These are phyloP conservation scores for Dryobates pubescens DNA, from an alignment of 2,797 vertebrate genomes.

Conservation along the genomic window DNA sequence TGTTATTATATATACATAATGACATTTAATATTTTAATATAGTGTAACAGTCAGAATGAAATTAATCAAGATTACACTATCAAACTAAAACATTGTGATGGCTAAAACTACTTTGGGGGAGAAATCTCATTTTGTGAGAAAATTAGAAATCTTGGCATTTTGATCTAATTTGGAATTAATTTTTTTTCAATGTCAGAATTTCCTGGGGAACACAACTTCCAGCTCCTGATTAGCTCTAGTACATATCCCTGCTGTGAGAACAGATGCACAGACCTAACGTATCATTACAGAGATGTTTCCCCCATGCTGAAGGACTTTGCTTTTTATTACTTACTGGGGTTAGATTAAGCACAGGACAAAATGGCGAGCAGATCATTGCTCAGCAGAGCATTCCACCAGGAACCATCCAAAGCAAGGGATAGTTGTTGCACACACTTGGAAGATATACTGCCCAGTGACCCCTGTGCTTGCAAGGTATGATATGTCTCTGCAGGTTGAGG, in stretches of 20 bases:
- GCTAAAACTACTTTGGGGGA: slow-evolving; percentile 39
- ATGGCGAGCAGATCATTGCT: slow-evolving; percentile 51
- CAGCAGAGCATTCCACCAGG: not conserved
- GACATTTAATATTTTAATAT: slow-evolving; percentile 39
- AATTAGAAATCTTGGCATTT: slow-evolving; percentile 58
- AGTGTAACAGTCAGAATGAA: not conserved
- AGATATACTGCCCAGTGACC: not conserved
- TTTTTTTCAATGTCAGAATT: slow-evolving; percentile 61
- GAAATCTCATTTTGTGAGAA: slow-evolving; percentile 55
- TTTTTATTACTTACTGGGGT: slow-evolving; percentile 68
- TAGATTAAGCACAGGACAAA: slow-evolving; percentile 72
- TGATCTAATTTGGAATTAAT: slow-evolving; percentile 67
- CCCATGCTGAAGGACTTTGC: slow-evolving; percentile 71
- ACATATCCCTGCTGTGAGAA: slow-evolving; percentile 65
- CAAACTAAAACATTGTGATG: slow-evolving; percentile 27
- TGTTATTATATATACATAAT: slow-evolving; percentile 45
- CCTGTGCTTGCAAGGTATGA: not conserved
- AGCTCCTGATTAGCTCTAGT: slow-evolving; percentile 70
- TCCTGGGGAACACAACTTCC: slow-evolving; percentile 68
- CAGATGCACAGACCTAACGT: slow-evolving; percentile 67
- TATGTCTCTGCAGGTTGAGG: not conserved
- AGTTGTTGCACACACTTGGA: not conserved
- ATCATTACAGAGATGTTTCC: slow-evolving; percentile 70
- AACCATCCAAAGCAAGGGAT: not conserved
- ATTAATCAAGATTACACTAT: slow-evolving; percentile 2